These are phyloP conservation scores for Porphyrio hochstetteri DNA, from an alignment of 2,113 vertebrate genomes.

Conservation along the genomic window DNA sequence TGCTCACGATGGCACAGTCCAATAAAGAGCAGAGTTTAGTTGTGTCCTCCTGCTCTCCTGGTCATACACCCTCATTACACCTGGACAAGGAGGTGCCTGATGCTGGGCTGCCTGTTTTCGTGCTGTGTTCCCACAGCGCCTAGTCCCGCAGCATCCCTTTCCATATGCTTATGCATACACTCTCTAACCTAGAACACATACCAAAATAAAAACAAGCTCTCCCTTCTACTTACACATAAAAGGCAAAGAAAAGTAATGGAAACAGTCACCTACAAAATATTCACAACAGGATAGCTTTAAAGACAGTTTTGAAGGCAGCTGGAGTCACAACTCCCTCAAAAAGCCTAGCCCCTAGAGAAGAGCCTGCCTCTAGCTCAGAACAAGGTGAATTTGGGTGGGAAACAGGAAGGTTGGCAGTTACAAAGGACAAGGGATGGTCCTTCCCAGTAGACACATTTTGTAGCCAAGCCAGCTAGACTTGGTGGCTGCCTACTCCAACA, in stretches of 20 bases:
- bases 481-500: neutral
- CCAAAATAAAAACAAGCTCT: neutral
- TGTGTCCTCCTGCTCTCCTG: fast-evolving
- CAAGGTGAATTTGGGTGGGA: neutral
- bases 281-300: neutral
- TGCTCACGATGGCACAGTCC: neutral
- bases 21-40: neutral
- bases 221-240: neutral
- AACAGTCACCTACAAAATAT: neutral
- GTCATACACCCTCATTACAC: neutral
- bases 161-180: fast-evolving
- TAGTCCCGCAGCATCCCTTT: neutral
- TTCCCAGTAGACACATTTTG: neutral
- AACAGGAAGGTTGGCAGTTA: neutral
- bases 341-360: neutral
- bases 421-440: neutral
- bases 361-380: neutral
- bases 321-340: neutral
- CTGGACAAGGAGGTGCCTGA: neutral
- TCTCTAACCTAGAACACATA: neutral
- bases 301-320: neutral
- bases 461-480: neutral
- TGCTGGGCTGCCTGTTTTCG: neutral
- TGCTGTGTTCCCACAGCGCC: neutral
- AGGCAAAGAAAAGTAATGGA: neutral